These are phyloP conservation scores for Machimus rusticus DNA, from an alignment of 2,888 invertebrate species.

Conservation along the genomic window DNA sequence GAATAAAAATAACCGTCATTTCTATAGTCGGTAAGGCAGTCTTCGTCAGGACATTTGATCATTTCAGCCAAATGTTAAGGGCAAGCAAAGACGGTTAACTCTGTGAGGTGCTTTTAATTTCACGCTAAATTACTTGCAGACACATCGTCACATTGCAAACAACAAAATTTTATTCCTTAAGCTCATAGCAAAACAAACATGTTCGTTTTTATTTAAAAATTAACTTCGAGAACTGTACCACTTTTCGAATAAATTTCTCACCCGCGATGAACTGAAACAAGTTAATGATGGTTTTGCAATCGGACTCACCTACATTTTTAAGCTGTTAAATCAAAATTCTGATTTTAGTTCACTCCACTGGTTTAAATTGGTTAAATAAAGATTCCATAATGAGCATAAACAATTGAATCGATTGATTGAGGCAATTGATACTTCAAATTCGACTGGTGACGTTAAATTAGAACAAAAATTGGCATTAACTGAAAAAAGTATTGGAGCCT, in stretches of 20 bases:
- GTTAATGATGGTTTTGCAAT: slow-evolving; percentile 99
- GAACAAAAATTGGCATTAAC: slow-evolving; percentile 91
- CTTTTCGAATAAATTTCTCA: too few species aligned
- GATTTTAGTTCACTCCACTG: slow-evolving; percentile 94
- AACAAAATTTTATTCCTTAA: too few species aligned
- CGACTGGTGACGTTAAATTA: slow-evolving; percentile 85
- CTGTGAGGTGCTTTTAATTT: too few species aligned
- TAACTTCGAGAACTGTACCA: too few species aligned
- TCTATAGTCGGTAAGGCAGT: neutral
- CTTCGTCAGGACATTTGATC: neutral
- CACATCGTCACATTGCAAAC: too few species aligned
- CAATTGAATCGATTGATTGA: slow-evolving; percentile 65
- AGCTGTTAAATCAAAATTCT: slow-evolving; percentile 83
- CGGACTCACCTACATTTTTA: slow-evolving; percentile 91
- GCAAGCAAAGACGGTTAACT: too few species aligned
- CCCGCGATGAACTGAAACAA: too few species aligned
- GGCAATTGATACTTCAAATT: slow-evolving; percentile 70
- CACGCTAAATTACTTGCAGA: too few species aligned
- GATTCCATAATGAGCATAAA: slow-evolving; percentile 72
- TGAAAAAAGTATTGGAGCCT: slow-evolving; percentile 80
- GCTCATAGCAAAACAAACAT: too few species aligned
- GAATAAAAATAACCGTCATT: too few species aligned
- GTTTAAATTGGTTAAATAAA: slow-evolving; percentile 86
- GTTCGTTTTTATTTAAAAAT: too few species aligned
- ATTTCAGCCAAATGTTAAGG: too few species aligned